Evolutionary conservation across 2,113 vertebrate genomes (phyloP).

Genomic region (Pantherophis guttatus): DNA sequence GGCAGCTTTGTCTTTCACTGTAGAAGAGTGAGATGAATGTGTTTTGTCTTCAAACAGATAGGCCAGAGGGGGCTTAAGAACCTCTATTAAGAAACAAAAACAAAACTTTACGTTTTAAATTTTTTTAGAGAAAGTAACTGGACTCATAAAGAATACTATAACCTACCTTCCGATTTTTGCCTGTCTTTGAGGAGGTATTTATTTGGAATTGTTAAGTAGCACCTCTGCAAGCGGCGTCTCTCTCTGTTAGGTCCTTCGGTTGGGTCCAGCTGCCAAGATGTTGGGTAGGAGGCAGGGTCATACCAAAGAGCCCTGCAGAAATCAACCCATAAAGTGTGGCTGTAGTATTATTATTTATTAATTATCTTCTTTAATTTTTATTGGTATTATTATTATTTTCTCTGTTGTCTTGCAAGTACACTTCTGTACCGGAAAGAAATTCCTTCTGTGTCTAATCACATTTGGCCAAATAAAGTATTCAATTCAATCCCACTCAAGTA

Average conservation of each 20-base stretch:
- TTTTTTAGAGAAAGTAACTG: background rate
- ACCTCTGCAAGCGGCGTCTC: slow-evolving; percentile 89
- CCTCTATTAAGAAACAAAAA: slow-evolving; percentile 66
- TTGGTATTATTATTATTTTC: background rate
- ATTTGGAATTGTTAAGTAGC: slow-evolving; percentile 96
- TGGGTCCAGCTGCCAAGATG: slow-evolving; percentile 95
- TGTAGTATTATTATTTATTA: background rate
- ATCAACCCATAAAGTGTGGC: background rate
- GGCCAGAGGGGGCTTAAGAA: slow-evolving; percentile 81
- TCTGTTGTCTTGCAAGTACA: background rate
- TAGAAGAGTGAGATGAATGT: slow-evolving; percentile 94
- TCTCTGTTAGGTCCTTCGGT: slow-evolving; percentile 96
- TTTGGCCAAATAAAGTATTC: background rate
- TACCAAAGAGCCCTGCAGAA: slow-evolving; percentile 88
- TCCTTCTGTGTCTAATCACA: background rate
- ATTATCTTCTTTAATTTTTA: background rate
- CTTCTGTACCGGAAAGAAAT: background rate
- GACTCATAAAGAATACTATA: background rate
- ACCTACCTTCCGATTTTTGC: slow-evolving; percentile 85
- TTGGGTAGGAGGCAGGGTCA: slow-evolving; percentile 88
- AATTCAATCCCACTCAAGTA: slow-evolving; percentile 7
- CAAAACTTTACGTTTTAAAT: background rate
- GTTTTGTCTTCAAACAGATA: slow-evolving; percentile 97
- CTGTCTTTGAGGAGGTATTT: slow-evolving; percentile 94
- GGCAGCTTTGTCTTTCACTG: slow-evolving; percentile 98